These are phyloP conservation scores for Drosophila rubida DNA, from an alignment of 2,888 invertebrate genomes.

Conservation along the genomic window DNA sequence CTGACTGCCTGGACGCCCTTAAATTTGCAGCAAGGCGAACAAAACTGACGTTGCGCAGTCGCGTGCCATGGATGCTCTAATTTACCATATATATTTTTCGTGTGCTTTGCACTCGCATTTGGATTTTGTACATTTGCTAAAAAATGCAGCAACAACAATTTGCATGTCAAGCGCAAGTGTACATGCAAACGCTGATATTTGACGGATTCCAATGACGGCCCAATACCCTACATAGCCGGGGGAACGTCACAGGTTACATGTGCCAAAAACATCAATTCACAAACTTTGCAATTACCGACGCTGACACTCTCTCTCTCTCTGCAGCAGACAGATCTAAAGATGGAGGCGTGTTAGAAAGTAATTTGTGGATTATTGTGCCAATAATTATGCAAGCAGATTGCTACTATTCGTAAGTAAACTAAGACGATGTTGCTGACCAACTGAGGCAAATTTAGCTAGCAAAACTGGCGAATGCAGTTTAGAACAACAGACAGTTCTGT, in stretches of 20 bases:
- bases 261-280: no score
- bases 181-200: conserved; percentile 6
- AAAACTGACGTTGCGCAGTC: conserved; percentile 40
- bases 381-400: no score
- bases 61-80: conserved; percentile 62
- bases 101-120: conserved; percentile 12
- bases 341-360: no score
- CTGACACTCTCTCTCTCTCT: no score
- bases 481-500: no score
- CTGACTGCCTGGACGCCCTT: conserved; percentile 10
- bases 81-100: conserved; percentile 32
- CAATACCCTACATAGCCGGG: conserved; percentile 17
- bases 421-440: no score
- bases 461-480: no score
- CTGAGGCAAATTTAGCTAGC: no score
- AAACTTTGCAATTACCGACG: no score
- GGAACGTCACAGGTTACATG: not conserved
- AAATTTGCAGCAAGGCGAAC: conserved; percentile 22
- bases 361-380: no score
- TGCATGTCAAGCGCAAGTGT: conserved; percentile 59
- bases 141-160: conserved; percentile 44
- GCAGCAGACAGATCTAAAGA: no score
- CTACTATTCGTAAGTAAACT: no score
- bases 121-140: conserved; percentile 14
- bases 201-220: conserved; percentile 7